These are phyloP conservation scores for Centruroides vittatus DNA, from an alignment of 1,140 invertebrate genomes.

Conservation along the genomic window DNA sequence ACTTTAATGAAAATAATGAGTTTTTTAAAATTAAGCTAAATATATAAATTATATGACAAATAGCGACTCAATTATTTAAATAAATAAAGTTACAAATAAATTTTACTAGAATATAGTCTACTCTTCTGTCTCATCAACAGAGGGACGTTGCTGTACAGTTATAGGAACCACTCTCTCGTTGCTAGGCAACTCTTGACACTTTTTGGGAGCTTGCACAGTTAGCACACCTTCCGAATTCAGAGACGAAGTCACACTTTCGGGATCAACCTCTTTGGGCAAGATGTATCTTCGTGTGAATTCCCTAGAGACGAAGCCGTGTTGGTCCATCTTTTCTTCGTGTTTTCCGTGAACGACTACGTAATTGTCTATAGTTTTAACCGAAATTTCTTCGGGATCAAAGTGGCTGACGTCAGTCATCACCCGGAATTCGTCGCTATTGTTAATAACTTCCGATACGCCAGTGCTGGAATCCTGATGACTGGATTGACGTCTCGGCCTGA, in stretches of 20 bases:
- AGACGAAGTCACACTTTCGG: background rate
- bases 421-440: slow-evolving; percentile 27
- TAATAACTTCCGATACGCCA: no score
- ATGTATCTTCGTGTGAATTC: slow-evolving; percentile 54
- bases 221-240: slow-evolving; percentile 1
- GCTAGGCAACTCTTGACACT: background rate
- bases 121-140: no score
- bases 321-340: slow-evolving; percentile 49
- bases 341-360: slow-evolving; percentile 61
- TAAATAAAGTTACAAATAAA: no score
- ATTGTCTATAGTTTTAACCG: slow-evolving; percentile 65
- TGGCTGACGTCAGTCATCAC: slow-evolving; percentile 67
- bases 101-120: no score
- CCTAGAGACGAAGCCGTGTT: slow-evolving; percentile 52
- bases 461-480: no score
- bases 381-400: slow-evolving; percentile 67
- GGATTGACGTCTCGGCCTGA: no score
- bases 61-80: no score
- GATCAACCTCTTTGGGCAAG: slow-evolving; percentile 20
- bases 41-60: no score
- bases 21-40: no score
- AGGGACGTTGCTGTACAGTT: no score
- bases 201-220: slow-evolving; percentile 6
- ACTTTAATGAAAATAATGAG: no score
- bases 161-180: background rate